A percentile compares a stretch with the other conserved stretches of the same genome.
These are phyloP conservation scores for Rhynchotus rufescens DNA, from an alignment of 2,797 vertebrate genomes.

Conservation along the genomic window DNA sequence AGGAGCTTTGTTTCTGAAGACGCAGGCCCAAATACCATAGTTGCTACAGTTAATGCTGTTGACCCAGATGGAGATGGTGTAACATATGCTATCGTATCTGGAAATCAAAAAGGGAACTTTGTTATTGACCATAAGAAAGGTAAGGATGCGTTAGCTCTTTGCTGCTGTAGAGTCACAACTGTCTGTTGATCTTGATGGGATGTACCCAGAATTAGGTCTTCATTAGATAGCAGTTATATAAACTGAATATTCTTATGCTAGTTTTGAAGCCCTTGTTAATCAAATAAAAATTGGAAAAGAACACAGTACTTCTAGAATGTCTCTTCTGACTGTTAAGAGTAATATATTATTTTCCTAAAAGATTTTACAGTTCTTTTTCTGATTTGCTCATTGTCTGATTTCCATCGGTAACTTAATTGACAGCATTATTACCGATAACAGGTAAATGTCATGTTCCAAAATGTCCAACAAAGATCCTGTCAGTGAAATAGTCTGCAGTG, in stretches of 20 bases:
- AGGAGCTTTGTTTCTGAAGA: conserved; percentile 92
- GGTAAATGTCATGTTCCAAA: not conserved
- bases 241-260: not conserved
- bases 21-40: conserved; percentile 88
- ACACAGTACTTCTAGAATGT: not conserved
- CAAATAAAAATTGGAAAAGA: not conserved
- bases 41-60: conserved; percentile 89
- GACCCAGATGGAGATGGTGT: conserved; percentile 92
- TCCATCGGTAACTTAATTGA: not conserved
- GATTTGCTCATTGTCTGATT: not conserved
- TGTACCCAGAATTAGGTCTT: not conserved
- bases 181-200: not conserved
- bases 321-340: not conserved
- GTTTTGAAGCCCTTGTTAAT: not conserved
- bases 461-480: not conserved
- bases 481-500: not conserved
- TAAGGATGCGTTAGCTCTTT: conserved; percentile 28
- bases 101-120: conserved; percentile 90
- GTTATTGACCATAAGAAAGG: conserved; percentile 92
- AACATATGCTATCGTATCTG: conserved; percentile 85
- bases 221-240: not conserved
- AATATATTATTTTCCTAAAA: not conserved
- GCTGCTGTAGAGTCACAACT: not conserved
- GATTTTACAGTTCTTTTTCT: not conserved
- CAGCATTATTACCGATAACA: not conserved